phyloP scores from a whole-genome alignment of 2,113 vertebrate genomes.

The Vireo altiloquus region DNA sequence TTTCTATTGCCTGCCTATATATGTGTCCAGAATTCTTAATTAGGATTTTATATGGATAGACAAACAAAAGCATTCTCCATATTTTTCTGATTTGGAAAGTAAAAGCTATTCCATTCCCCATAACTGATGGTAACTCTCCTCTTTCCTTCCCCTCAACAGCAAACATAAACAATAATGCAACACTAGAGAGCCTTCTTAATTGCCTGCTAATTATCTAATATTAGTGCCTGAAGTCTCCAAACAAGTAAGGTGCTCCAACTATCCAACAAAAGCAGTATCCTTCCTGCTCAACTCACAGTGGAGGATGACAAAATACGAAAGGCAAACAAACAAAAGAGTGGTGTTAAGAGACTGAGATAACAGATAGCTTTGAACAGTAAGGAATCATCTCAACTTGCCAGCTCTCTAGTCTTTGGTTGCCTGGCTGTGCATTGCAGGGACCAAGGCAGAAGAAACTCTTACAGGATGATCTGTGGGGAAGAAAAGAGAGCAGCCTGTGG shows the following conservation, averaged over 20 bases:
- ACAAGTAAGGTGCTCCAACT: neutral
- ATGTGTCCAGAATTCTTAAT: neutral
- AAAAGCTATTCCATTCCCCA: neutral
- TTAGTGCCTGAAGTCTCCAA: neutral
- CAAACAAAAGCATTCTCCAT: neutral
- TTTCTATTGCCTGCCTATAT: neutral
- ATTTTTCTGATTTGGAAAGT: neutral
- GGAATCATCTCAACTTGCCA: slow-evolving; percentile 38
- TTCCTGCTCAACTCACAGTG: neutral
- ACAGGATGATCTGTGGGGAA: slow-evolving; percentile 28
- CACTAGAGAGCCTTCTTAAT: neutral
- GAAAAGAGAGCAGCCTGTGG: slow-evolving; percentile 11
- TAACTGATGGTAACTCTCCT: neutral
- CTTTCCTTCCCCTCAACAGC: neutral
- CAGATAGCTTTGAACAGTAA: slow-evolving; percentile 18
- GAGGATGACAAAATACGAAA: neutral
- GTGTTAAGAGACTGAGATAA: neutral
- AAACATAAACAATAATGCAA: neutral
- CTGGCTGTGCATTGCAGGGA: slow-evolving; percentile 37
- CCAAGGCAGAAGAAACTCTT: slow-evolving; percentile 34
- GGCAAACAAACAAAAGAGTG: neutral
- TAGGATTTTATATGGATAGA: neutral
- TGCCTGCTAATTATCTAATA: neutral
- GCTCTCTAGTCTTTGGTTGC: slow-evolving; percentile 39
- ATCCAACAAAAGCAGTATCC: neutral